phyloP scores from a whole-genome alignment of 1,140 invertebrate species.

The Ceratosolen solmsi region DNA sequence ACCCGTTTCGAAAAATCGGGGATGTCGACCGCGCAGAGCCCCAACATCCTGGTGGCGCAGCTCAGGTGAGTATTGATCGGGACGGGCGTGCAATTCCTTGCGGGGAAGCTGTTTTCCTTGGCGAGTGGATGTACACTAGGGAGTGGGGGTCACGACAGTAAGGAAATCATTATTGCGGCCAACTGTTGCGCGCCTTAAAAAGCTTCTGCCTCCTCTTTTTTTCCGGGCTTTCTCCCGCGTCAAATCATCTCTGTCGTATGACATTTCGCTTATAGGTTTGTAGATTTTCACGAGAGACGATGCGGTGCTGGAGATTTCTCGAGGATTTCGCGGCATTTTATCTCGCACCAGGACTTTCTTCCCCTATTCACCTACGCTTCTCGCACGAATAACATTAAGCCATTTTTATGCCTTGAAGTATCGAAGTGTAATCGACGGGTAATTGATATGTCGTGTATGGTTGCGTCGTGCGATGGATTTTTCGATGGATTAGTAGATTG shows the following conservation, averaged over 20 bases:
- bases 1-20: background rate
- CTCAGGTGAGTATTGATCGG: slow-evolving; percentile 61
- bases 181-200: slow-evolving; percentile 49
- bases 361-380: background rate
- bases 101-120: background rate
- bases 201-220: background rate
- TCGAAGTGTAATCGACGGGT: background rate
- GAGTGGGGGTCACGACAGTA: background rate
- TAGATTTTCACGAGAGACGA: background rate
- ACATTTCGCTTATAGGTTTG: background rate
- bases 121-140: background rate
- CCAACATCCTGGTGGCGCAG: background rate
- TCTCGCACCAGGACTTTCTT: background rate
- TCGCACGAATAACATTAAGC: background rate
- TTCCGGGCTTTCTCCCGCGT: background rate
- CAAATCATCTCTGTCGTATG: too few species aligned
- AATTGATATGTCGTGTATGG: background rate
- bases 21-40: background rate
- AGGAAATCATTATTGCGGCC: slow-evolving; percentile 48
- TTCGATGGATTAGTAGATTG: too few species aligned
- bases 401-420: background rate
- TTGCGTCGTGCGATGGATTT: background rate
- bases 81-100: slow-evolving; percentile 34
- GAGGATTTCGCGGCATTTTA: background rate
- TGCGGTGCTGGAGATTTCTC: background rate